phyloP scores from a whole-genome alignment of 2,888 invertebrate species.

The Salticus scenicus region DNA sequence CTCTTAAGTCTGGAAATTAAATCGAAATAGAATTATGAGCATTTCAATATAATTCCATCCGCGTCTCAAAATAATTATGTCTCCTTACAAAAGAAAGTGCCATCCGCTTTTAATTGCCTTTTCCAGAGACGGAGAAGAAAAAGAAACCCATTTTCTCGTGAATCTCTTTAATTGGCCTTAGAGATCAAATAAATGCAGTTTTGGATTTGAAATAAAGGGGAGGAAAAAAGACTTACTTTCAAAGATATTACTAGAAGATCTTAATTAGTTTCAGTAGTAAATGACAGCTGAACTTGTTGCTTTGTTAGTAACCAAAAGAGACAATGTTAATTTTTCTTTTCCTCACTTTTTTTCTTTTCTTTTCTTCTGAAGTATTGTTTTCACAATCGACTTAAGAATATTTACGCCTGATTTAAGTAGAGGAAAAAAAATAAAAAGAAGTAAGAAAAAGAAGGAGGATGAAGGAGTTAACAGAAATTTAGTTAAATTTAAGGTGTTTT shows the following conservation, averaged over 20 bases:
- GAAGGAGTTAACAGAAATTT: no score
- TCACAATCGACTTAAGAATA: no score
- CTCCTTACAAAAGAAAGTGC: neutral
- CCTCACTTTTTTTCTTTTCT: neutral
- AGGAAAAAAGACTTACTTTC: neutral
- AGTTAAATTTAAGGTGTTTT: no score
- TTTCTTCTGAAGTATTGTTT: no score
- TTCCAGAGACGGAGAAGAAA: neutral
- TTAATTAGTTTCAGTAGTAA: constrained; percentile 6
- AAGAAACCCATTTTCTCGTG: neutral
- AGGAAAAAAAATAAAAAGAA: no score
- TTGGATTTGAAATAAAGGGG: neutral
- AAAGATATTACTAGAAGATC: neutral
- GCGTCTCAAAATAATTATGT: neutral
- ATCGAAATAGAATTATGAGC: neutral
- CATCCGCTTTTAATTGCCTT: neutral
- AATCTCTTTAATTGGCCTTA: constrained; percentile 3
- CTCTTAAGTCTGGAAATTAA: neutral
- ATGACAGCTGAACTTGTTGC: neutral
- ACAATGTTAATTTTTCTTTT: neutral
- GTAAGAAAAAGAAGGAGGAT: no score
- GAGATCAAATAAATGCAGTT: constrained; percentile 2
- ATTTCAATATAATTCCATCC: neutral
- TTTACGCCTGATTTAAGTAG: no score
- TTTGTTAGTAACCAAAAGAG: neutral